Conservation (phyloP, 2,888 invertebrate species). For the Drosophila mercatorum region DNA sequence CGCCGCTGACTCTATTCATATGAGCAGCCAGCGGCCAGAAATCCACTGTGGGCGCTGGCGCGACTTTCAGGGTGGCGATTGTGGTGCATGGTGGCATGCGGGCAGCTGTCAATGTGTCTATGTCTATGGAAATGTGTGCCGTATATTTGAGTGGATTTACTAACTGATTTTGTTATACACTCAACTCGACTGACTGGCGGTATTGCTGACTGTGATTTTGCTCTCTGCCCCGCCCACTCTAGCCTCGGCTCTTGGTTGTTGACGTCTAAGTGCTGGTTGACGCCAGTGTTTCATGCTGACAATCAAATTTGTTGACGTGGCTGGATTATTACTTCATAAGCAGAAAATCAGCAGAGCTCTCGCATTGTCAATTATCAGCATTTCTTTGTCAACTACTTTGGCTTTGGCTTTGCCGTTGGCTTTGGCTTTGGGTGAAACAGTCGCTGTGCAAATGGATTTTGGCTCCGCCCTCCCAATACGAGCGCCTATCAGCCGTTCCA, state of each 20-base stretch:
- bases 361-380: slow-evolving; percentile 76
- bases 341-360: slow-evolving; percentile 58
- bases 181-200: slow-evolving; percentile 43
- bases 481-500: slow-evolving; percentile 70
- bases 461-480: slow-evolving; percentile 48
- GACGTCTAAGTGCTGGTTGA: slow-evolving; percentile 45
- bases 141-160: slow-evolving; percentile 79
- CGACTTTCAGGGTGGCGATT: slow-evolving; percentile 26
- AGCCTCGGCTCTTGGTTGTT: slow-evolving; percentile 33
- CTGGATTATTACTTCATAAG: slow-evolving; percentile 81
- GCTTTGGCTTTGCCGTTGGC: slow-evolving; percentile 3
- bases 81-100: slow-evolving; percentile 35
- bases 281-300: slow-evolving; percentile 69
- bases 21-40: slow-evolving; percentile 58
- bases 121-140: slow-evolving; percentile 77
- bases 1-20: slow-evolving; percentile 76
- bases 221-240: slow-evolving; percentile 17
- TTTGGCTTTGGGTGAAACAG: slow-evolving; percentile 6
- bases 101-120: slow-evolving; percentile 81
- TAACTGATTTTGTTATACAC: slow-evolving; percentile 79
- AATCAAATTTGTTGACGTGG: slow-evolving; percentile 81
- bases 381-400: slow-evolving; percentile 65
- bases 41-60: slow-evolving; percentile 34
- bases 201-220: slow-evolving; percentile 67
- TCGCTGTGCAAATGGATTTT: slow-evolving; percentile 21